Percentiles rank a stretch among this genome's conserved stretches.
These are phyloP conservation scores for Tetragonula clypearis DNA, from an alignment of 1,140 invertebrate genomes.

Conservation along the genomic window DNA sequence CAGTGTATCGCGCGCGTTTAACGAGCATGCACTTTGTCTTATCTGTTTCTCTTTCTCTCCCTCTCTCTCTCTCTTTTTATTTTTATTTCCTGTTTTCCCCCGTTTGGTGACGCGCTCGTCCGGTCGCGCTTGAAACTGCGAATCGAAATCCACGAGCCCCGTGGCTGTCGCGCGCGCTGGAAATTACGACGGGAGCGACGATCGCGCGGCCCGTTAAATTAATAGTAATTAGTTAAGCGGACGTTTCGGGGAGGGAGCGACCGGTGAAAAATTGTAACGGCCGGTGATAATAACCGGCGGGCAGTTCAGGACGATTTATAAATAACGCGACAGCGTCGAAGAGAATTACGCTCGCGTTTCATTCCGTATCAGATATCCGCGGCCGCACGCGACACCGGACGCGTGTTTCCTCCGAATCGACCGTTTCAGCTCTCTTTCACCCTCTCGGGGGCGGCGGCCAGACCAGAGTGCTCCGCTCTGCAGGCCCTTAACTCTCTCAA, in stretches of 20 bases:
- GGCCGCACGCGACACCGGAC: slow-evolving; percentile 39
- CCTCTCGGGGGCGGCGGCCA: neutral
- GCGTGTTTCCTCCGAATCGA: slow-evolving; percentile 52
- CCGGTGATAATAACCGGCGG: slow-evolving; percentile 43
- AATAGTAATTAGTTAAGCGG: slow-evolving; percentile 53
- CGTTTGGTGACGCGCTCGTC: no score
- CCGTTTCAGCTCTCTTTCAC: slow-evolving; percentile 22
- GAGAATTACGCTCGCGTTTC: slow-evolving; percentile 38
- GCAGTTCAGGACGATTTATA: slow-evolving; percentile 47
- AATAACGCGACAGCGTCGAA: slow-evolving; percentile 46
- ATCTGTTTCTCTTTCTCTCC: neutral
- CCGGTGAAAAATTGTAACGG: slow-evolving; percentile 48
- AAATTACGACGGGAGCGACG: slow-evolving; percentile 36
- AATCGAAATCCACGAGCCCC: slow-evolving; percentile 8
- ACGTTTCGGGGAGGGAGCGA: slow-evolving; percentile 26
- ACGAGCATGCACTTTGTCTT: slow-evolving; percentile 36
- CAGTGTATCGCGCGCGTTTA: slow-evolving; percentile 26
- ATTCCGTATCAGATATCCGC: slow-evolving; percentile 42
- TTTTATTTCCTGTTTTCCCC: neutral
- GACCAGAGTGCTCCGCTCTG: no score
- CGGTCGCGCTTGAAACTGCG: neutral
- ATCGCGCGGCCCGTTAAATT: slow-evolving; percentile 30
- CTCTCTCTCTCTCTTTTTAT: no score
- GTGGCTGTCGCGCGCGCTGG: neutral
- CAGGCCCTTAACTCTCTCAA: slow-evolving; percentile 21